Evolutionary conservation across 2,888 invertebrate genomes (phyloP), one percentile per base, ranked within the genome.

Genomic region (Rhabditoides inermis): DNA sequence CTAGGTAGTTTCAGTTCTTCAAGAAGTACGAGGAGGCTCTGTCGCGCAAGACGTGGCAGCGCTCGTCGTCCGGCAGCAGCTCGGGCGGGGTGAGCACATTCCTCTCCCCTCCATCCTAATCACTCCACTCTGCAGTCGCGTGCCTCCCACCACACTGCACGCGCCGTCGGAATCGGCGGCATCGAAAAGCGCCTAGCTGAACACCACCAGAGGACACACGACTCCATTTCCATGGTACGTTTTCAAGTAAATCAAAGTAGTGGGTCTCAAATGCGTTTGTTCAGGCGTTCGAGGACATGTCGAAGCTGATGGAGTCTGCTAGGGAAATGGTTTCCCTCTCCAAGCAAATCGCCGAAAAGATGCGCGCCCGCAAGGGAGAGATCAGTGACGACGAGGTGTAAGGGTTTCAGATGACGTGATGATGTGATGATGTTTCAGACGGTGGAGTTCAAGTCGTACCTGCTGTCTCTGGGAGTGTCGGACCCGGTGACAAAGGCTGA

Each of bases 241-340:
- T n/a, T 18, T 40, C 20, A 40, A 40, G 20, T 20, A 10, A 10
- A 7, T 20, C 6, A 32, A 12, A 12, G 10, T 45, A 22, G 15
- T 45, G 12, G 1, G 2, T 44, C 30, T 32, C 7, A 2, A 18
- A 27, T n/a, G 15, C n/a, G 12, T 45, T 3, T 40, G 10, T 40
- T 41, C 49, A 70, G 63, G 95, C 98, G 1, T 98, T 99, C 80
- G 87, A 94, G 79, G 98, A 99, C 80, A 83, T 98, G 50, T 87
- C 82, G 72, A 88, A 89, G 71, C 82, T 98, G 2, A 98, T 99
- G 88, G 84, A 84, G 25, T 89, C 88, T 84, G 95, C 95, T 0
- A 88, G 91, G 77, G 92, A 95, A 67, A 98, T 98, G 98, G 95
- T 98, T 40, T 80, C 82, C 0, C 81, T 98, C 63, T 89, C 94